A percentile compares a stretch with the other conserved stretches of the same genome.
Evolutionary conservation across 2,888 invertebrate genomes (phyloP).

Genomic region (Eupithecia pulchellata): DNA sequence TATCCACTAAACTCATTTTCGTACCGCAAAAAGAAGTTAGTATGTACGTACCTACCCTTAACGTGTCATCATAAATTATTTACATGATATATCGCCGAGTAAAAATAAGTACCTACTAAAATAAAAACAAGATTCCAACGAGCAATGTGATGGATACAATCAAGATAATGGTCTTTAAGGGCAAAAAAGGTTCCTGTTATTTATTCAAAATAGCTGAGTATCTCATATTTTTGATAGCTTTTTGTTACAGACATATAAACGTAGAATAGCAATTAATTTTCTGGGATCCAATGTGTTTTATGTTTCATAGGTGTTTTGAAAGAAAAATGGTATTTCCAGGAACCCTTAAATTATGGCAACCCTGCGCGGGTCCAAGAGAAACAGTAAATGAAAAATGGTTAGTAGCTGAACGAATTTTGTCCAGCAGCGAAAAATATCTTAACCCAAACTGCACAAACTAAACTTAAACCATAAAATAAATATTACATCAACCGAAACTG

Average conservation of each 20-base stretch:
- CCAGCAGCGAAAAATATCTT: not conserved
- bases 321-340: conserved; percentile 5
- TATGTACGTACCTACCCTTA: not conserved
- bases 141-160: conserved; percentile 28
- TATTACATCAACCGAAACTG: not conserved
- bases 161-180: conserved; percentile 30
- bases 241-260: conserved; percentile 34
- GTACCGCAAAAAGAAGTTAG: not conserved
- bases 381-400: conserved; percentile 1
- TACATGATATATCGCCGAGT: conserved; percentile 4
- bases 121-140: conserved; percentile 19
- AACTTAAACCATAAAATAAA: conserved; percentile 9
- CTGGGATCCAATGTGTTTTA: not conserved
- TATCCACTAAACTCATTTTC: not conserved
- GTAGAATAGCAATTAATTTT: conserved; percentile 22
- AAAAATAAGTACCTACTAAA: not conserved
- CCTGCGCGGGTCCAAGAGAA: not conserved
- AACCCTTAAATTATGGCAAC: conserved; percentile 1
- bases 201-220: conserved; percentile 32
- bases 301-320: not conserved
- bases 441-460: not conserved
- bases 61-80: not conserved
- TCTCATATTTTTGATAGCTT: conserved; percentile 29
- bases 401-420: not conserved
- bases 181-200: conserved; percentile 30